These are phyloP conservation scores for Varanus komodoensis DNA, from an alignment of 2,113 vertebrate genomes.

Conservation along the genomic window DNA sequence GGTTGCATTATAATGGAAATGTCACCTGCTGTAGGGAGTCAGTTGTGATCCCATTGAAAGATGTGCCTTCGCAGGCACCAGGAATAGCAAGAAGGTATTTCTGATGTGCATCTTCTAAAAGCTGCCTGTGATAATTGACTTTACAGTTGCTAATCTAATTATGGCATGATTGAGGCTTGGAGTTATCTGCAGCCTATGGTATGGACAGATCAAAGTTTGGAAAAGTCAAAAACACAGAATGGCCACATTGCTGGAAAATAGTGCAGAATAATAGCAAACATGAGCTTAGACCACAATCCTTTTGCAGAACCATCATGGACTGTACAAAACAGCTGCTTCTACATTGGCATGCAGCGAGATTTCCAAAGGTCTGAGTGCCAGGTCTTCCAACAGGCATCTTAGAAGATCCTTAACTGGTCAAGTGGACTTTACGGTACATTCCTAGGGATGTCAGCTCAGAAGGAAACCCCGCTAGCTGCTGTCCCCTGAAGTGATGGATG, in stretches of 20 bases:
- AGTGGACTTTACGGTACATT: too few relatives aligned
- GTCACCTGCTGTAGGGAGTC: constrained; percentile 34
- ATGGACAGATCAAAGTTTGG: background rate
- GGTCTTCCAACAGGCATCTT: too few relatives aligned
- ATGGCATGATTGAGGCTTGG: constrained; percentile 27
- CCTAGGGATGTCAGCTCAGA: too few relatives aligned
- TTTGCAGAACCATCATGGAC: background rate
- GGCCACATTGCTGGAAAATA: too few relatives aligned
- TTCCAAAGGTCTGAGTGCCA: too few relatives aligned
- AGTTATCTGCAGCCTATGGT: constrained; percentile 26
- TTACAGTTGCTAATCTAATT: constrained; percentile 25
- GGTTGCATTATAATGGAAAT: constrained; percentile 51
- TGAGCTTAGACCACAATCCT: too few relatives aligned
- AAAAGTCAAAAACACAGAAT: background rate
- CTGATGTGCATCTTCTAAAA: constrained; percentile 15
- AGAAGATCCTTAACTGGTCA: too few relatives aligned
- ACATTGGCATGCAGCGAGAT: too few relatives aligned
- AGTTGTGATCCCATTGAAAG: constrained; percentile 21
- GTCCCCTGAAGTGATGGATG: too few relatives aligned
- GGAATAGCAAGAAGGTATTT: background rate
- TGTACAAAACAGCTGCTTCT: background rate
- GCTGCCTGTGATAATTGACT: constrained; percentile 21
- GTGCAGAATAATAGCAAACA: too few relatives aligned
- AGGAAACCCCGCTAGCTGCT: too few relatives aligned
- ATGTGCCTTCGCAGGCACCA: constrained; percentile 17